Evolutionary conservation across 2,888 invertebrate genomes (phyloP).

Genomic region (Trachelus tabidus): DNA sequence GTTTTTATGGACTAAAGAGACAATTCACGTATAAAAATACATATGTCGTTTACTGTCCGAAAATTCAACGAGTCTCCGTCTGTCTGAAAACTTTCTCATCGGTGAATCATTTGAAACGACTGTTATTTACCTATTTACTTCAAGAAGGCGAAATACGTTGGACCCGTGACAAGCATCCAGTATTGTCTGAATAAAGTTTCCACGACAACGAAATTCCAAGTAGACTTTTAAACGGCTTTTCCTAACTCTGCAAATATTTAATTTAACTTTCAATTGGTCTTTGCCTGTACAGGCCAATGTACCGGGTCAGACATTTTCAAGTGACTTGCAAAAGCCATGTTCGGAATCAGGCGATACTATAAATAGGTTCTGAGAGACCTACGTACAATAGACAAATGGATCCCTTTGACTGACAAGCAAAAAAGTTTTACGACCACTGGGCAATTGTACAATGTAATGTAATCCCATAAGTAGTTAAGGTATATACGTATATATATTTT

Average conservation of each 20-base stretch:
- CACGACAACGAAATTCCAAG: not conserved
- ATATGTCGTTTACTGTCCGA: not conserved
- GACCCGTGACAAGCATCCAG: not conserved
- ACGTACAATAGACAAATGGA: not conserved
- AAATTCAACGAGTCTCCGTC: not conserved
- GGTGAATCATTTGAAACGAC: not conserved
- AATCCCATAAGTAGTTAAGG: not conserved
- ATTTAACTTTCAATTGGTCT: slow-evolving; percentile 46
- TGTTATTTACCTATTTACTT: not conserved
- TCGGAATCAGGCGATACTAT: not conserved
- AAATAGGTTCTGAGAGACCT: not conserved
- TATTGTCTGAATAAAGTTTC: not conserved
- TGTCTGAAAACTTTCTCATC: not conserved
- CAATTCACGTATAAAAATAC: no score
- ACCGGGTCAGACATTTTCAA: slow-evolving; percentile 7
- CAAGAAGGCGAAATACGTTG: not conserved
- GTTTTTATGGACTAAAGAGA: not conserved
- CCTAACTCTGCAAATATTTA: slow-evolving; percentile 36
- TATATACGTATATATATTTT: not conserved
- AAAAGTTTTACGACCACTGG: not conserved
- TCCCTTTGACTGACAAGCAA: not conserved
- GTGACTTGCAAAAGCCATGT: not conserved
- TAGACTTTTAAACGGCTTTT: slow-evolving; percentile 10
- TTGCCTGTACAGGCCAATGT: slow-evolving; percentile 19
- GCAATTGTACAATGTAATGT: not conserved